Base-by-base conservation (phyloP, 2,888 invertebrate species). In the Phengaris arion region DNA sequence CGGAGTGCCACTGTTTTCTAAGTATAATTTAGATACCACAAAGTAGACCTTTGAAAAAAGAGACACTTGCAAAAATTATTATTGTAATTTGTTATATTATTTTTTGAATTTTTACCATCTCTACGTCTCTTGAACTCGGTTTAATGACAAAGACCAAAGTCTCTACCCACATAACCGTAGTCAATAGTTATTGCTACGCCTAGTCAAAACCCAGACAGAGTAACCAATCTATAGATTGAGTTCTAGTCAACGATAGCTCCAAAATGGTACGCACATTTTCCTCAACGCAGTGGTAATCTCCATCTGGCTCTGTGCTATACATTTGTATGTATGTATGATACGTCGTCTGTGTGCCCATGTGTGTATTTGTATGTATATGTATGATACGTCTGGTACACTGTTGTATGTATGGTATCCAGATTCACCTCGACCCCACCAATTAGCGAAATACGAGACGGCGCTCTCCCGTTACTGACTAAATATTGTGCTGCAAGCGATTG, bases 361-460 rank as follows among this genome's bases (percentile, higher is more conserved):
- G 15, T 22, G 59, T 9, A 35, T 64, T 6, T 45, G 12, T 64
- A 73, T 68, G 15, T 73, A 9, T 74, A 46, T 68, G 15, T 68
- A 74, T 64, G 45, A 35, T 12, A 72, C 35, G 72, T 72, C 72
- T 72, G 51, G 22, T 12, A 45, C 46, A 68, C 68, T 35, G 9
- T n/a, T 48, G 35, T 76, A 52, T 68, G 74, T 76, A 12, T 76
- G 48, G 51, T 72, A 72, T 54, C 72, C 72, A 72, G 72, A 68
- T 78, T 74, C 76, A 74, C 76, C 57, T 72, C 77, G 78, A 76
- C 79, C 79, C 77, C 79, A 77, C 77, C 79, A 82, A 82, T 82
- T 82, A 82, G 82, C 82, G 82, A 78, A 79, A 82, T 74, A 59
- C 54, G 78, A 82, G 64, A 81, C 77, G 74, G 68, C 77, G 76